Evolutionary conservation across 2,113 vertebrate genomes (phyloP).

Genomic region (Prinia subflava): DNA sequence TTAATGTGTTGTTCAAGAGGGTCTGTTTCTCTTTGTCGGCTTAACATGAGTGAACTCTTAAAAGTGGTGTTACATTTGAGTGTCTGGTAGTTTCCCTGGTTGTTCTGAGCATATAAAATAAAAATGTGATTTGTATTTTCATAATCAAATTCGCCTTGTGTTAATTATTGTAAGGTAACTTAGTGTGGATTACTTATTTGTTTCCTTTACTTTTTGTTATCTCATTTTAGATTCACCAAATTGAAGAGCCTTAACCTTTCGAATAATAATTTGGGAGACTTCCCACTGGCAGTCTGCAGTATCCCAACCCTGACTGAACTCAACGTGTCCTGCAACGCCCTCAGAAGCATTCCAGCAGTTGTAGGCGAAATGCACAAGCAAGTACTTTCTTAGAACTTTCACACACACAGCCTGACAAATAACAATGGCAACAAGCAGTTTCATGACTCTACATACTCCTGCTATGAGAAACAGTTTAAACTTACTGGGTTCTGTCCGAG

Average conservation of each 20-base stretch:
- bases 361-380: constrained; percentile 90
- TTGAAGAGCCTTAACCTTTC: constrained; percentile 97
- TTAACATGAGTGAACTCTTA: background rate
- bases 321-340: constrained; percentile 93
- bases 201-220: background rate
- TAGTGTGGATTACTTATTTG: background rate
- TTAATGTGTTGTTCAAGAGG: background rate
- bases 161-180: background rate
- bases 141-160: background rate
- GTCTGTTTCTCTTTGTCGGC: background rate
- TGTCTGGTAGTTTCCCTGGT: background rate
- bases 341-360: constrained; percentile 79
- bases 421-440: background rate
- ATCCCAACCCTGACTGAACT: constrained; percentile 90
- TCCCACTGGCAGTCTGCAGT: constrained; percentile 86
- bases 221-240: constrained; percentile 84
- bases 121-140: background rate
- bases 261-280: constrained; percentile 91
- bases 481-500: background rate
- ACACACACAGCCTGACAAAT: background rate
- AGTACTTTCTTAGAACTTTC: constrained; percentile 57
- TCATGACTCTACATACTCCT: background rate
- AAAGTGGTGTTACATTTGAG: background rate
- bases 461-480: background rate
- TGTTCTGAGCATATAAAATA: background rate